Evolutionary conservation across 2,888 invertebrate genomes (phyloP), one percentile per base, ranked within the genome.

Genomic region (Pheosia gnoma): DNA sequence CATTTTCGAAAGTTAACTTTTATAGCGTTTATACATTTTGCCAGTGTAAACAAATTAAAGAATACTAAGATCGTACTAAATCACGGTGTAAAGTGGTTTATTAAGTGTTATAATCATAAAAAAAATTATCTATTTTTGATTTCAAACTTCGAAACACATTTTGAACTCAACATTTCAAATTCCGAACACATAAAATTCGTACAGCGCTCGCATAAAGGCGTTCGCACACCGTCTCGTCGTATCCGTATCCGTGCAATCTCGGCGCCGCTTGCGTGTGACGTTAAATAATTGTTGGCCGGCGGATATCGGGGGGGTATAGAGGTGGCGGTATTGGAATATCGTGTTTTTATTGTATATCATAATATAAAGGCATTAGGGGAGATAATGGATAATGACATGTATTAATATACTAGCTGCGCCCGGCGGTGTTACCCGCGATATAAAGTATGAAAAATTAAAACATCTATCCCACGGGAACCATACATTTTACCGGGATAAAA

Each of bases 271-370:
- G 90, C 85, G 66, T 78, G 71, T 90, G 90, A 90, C 90, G 78
- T 87, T 87, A 87, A 89, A 89, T 90, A 89, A 90, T 89, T 89
- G 88, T 84, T 80, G 83, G 71, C 71, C 75, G 73, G 47, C 67
- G 61, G 52, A 59, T 63, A 62, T 68, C 64, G 56, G 76, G 65
- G 64, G 63, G 47, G 62, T 7, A 53, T 68, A 71, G 74, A 70
- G 37, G 53, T 37, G 71, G 56, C 60, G 58, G 54, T 65, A 66
- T 59, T 59, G 52, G 37, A 43, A 13, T 43, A 43, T 8, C 25
- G 25, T 4, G 43, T 13, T 6, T 10, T 25, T 6, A 2, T 10
- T 55, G 6, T 25, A 59, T 41, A 13, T 53, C 52, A 37, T 13
- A 61, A 57, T 56, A 8, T 25, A 25, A 25, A 2, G 25, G 25